These are phyloP conservation scores for Gyrodactylus bullatarudis DNA, from an alignment of 1,140 invertebrate genomes.

Conservation along the genomic window DNA sequence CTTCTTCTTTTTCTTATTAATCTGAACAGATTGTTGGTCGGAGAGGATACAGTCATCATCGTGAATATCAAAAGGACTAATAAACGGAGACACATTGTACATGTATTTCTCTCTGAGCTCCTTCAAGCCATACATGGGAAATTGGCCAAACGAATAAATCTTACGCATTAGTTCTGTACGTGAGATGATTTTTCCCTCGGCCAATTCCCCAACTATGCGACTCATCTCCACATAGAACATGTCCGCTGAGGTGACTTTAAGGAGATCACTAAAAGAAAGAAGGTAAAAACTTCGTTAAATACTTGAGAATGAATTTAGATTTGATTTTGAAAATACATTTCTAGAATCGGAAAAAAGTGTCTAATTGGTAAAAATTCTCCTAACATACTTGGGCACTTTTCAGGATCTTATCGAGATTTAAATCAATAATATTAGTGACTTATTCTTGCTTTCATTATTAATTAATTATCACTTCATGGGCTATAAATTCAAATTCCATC, in stretches of 20 bases:
- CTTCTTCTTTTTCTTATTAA: background rate
- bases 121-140: background rate
- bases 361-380: too few relatives aligned
- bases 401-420: too few relatives aligned
- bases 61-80: background rate
- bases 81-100: background rate
- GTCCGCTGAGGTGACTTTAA: background rate
- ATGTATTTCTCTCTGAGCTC: background rate
- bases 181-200: background rate
- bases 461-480: too few relatives aligned
- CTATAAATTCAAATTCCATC: too few relatives aligned
- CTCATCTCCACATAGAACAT: background rate
- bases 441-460: too few relatives aligned
- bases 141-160: background rate
- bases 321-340: too few relatives aligned
- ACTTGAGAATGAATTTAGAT: too few relatives aligned
- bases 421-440: too few relatives aligned
- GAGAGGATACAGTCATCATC: background rate
- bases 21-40: background rate
- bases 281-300: too few relatives aligned
- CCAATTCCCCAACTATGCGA: background rate
- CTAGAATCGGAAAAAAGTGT: too few relatives aligned
- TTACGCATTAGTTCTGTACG: background rate
- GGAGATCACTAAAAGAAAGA: background rate
- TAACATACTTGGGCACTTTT: too few relatives aligned